These are phyloP conservation scores for Calvadosia cruxmelitensis DNA, from an alignment of 30 jellyfish, hydroid and myxozoan genomes.

Conservation along the genomic window DNA sequence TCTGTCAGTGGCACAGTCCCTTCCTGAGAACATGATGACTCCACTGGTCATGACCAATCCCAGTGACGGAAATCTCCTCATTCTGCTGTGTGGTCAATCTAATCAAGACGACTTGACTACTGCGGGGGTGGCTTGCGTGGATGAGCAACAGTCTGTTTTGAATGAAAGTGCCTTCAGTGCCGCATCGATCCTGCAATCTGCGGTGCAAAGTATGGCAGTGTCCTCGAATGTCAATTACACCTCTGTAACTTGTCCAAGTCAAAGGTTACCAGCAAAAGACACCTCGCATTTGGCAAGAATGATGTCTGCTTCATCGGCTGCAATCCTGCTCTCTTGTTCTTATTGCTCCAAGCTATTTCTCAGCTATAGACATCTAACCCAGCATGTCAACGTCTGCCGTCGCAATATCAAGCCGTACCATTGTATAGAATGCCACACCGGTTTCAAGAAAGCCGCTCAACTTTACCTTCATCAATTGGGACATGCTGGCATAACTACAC, in stretches of 20 bases:
- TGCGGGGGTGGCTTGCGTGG: not conserved
- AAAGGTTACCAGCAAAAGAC: not conserved
- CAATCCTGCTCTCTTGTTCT: not conserved
- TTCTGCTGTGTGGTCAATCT: not conserved
- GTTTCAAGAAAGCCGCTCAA: not conserved
- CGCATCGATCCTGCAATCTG: not conserved
- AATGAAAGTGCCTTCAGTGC: not conserved
- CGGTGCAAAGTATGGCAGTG: too few species aligned
- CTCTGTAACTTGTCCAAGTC: not conserved
- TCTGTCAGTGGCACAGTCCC: too few species aligned
- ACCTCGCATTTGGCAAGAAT: not conserved
- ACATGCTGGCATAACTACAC: not conserved
- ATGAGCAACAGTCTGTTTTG: not conserved
- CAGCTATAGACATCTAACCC: not conserved
- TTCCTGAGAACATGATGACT: conserved; percentile 1
- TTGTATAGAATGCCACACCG: not conserved
- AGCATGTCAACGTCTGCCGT: not conserved
- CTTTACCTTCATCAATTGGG: not conserved
- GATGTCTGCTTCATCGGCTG: not conserved
- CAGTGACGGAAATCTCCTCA: not conserved
- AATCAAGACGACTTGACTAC: not conserved
- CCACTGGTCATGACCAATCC: not conserved
- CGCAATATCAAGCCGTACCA: not conserved
- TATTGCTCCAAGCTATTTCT: not conserved
- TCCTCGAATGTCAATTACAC: not conserved